These are phyloP conservation scores for Plodia interpunctella DNA, from an alignment of 1,140 invertebrate genomes.

Conservation along the genomic window DNA sequence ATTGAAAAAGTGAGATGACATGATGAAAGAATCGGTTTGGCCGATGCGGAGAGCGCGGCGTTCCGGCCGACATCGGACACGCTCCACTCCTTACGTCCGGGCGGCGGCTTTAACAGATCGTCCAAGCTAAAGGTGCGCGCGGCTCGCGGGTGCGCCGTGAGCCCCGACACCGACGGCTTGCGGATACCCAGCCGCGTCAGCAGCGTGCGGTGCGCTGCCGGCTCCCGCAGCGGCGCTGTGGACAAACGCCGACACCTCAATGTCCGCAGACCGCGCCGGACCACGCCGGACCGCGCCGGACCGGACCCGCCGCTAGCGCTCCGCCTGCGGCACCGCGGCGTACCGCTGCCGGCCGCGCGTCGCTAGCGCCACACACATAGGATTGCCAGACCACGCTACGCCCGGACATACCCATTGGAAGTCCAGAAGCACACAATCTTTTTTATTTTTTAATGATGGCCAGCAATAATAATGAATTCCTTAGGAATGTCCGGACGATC, in stretches of 20 bases:
- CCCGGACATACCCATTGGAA: conserved; percentile 20
- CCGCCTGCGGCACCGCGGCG: conserved; percentile 51
- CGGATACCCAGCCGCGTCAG: conserved; percentile 87
- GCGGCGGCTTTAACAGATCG: conserved; percentile 86
- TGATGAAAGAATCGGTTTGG: conserved; percentile 12
- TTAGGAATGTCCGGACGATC: conserved; percentile 16
- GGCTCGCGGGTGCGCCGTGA: conserved; percentile 80
- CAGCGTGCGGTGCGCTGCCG: conserved; percentile 79
- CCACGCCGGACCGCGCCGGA: conserved; percentile 22
- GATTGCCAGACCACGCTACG: conserved; percentile 31
- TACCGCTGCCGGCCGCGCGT: conserved; percentile 45
- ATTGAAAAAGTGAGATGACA: neutral
- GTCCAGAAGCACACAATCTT: neutral
- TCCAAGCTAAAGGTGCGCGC: conserved; percentile 88
- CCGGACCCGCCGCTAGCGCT: conserved; percentile 34
- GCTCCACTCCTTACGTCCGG: conserved; percentile 82
- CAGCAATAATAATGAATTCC: neutral
- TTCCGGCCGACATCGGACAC: conserved; percentile 15
- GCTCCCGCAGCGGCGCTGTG: conserved; percentile 59
- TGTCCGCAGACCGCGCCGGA: conserved; percentile 16
- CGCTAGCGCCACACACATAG: conserved; percentile 41
- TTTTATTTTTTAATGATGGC: neutral
- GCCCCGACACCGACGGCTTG: conserved; percentile 87
- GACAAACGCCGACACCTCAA: conserved; percentile 50
- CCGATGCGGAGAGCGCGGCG: conserved; percentile 52